These are phyloP conservation scores for Caenorhabditis japonica DNA, from an alignment of 2,888 invertebrate genomes.

Conservation along the genomic window DNA sequence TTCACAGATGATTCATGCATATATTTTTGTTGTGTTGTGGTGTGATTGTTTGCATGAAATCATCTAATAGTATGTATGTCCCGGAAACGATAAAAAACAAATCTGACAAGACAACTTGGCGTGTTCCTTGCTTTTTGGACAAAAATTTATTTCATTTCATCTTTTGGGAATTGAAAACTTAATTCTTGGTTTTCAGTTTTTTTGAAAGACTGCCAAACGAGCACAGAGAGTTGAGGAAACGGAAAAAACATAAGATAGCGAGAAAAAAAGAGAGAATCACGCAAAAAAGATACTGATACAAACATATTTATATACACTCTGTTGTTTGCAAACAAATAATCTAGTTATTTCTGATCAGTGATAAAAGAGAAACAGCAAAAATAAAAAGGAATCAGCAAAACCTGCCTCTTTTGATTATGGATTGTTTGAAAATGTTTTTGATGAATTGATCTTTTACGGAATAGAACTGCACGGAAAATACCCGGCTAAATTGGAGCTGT, in stretches of 20 bases:
- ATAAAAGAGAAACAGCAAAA: too few species aligned
- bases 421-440: conserved; percentile 8
- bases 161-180: conserved; percentile 1
- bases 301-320: too few species aligned
- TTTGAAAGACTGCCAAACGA: too few species aligned
- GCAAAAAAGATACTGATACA: conserved; percentile 22
- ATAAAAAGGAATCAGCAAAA: conserved; percentile 39
- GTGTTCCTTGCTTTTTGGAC: too few species aligned
- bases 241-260: too few species aligned
- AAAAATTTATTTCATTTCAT: too few species aligned
- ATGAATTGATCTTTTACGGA: too few species aligned
- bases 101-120: background rate
- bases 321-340: too few species aligned
- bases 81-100: background rate
- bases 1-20: conserved; percentile 28
- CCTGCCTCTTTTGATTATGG: conserved; percentile 17
- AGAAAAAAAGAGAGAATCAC: conserved; percentile 14
- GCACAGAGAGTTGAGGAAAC: too few species aligned
- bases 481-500: too few species aligned
- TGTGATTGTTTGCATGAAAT: conserved; percentile 27
- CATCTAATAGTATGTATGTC: conserved; percentile 7
- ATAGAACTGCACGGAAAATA: too few species aligned
- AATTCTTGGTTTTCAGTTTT: conserved; percentile 14
- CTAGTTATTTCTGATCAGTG: conserved; percentile 27
- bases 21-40: conserved; percentile 14